Base-by-base conservation (phyloP, 2,888 invertebrate species). In the Branchellion lobata region DNA sequence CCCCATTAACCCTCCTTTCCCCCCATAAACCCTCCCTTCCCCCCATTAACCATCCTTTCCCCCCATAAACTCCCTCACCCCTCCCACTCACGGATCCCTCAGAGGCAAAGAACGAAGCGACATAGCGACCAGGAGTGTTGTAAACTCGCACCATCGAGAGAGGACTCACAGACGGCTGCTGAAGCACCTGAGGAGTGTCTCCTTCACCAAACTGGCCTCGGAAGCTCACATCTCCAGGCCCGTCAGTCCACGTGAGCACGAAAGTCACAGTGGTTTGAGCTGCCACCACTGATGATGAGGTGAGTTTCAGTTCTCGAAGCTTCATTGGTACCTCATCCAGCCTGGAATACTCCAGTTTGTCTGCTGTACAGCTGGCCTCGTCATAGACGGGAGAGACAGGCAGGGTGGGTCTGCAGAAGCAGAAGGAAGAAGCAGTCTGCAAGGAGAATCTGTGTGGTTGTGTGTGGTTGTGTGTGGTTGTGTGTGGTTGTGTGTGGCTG, bases 201-300 rank as follows among this genome's bases (percentile, higher is more conserved):
- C 84, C 85, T 53, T 85, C 86, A 0, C 84, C 85, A 82, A 85
- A 87, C 81, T 86, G 84, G 79, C 86, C 81, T 14, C 82, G 81
- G 78, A 84, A 86, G 29, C 83, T 83, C 8, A 85, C 82, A 8
- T 83, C 80, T 1, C 79, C 82, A 21, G 75, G 81, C 14, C 78
- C 80, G 27, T 71, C 69, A 24, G 29, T 14, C 74, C 76, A 53
- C 11, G 36, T 51, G 53, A 80, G 33, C 14, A 34, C 78, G 65
- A 80, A 80, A 65, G 51, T 33, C n/a, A 5, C 27, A 0, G 71
- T 71, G 34, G 40, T n/a, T 1, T 33, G 68, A 14, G 31, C 40
- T 1, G 73, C n/a, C 3, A 8, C 33, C 14, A n/a, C 53, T 18
- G 14, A 29, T 0, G 31, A 31, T 36, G 31, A 65, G 40, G 71